Conservation (phyloP, 1,140 invertebrate species). For the Achatina immaculata region DNA sequence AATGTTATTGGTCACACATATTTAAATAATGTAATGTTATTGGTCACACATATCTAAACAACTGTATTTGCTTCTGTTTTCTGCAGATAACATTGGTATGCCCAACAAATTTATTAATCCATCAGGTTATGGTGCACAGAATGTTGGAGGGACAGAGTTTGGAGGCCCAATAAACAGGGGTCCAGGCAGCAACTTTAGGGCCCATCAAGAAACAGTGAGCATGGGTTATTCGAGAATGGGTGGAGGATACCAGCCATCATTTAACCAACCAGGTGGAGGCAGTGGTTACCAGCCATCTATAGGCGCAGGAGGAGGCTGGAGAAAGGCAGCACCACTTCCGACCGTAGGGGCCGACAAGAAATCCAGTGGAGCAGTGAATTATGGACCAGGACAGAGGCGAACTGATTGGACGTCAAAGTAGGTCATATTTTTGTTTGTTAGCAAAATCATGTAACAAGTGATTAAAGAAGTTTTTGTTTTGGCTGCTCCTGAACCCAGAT, state of each 20-base stretch:
- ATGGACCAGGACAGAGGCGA: conserved; percentile 48
- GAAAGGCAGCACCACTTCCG: conserved; percentile 54
- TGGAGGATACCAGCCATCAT: conserved; percentile 17
- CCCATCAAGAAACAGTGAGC: neutral
- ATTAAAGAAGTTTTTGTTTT: no score
- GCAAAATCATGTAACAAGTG: no score
- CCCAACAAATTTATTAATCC: conserved; percentile 17
- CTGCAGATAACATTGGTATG: neutral
- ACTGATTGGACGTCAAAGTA: conserved; percentile 66
- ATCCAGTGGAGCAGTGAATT: conserved; percentile 38
- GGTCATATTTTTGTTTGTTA: conserved; percentile 28
- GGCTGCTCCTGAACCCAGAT: no score
- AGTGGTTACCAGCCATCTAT: conserved; percentile 25
- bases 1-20: no score
- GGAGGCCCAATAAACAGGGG: neutral
- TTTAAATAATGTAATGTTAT: no score
- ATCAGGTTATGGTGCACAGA: neutral
- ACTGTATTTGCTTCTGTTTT: no score
- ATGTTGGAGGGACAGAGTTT: neutral
- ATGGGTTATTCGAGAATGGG: neutral
- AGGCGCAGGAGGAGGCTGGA: conserved; percentile 50
- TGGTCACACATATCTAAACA: no score
- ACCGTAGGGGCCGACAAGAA: conserved; percentile 51
- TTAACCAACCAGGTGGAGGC: conserved; percentile 10
- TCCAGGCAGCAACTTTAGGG: neutral